phyloP scores from a whole-genome alignment of 2,888 invertebrate species.

The Heteromyza rotundicornis region DNA sequence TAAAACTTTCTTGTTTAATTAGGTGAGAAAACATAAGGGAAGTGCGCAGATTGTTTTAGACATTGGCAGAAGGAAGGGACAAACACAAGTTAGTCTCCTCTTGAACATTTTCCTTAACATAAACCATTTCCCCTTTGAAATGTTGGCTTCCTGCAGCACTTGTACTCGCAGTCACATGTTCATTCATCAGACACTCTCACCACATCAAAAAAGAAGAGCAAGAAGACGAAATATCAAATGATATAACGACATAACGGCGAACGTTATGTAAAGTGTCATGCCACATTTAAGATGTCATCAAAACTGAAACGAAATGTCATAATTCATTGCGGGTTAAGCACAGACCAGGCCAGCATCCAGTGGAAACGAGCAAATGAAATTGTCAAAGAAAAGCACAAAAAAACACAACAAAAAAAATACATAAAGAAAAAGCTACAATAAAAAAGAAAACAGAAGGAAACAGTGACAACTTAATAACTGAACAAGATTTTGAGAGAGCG shows the following conservation, averaged over 20 bases:
- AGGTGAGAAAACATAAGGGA: too few species aligned
- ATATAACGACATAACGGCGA: constrained; percentile 8
- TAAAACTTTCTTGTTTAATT: too few species aligned
- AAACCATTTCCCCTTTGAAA: too few species aligned
- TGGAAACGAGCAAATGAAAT: constrained; percentile 4
- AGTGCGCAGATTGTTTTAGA: too few species aligned
- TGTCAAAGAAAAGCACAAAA: constrained; percentile 3
- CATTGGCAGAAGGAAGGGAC: too few species aligned
- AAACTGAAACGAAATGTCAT: constrained; percentile 28
- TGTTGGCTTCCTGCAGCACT: too few species aligned
- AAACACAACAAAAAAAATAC: neutral
- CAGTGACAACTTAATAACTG: constrained; percentile 33
- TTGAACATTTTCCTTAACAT: too few species aligned
- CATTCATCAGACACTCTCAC: too few species aligned
- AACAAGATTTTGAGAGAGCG: constrained; percentile 21
- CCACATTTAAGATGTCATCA: constrained; percentile 27
- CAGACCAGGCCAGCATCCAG: too few species aligned
- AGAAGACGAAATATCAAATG: neutral
- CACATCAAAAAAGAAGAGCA: too few species aligned
- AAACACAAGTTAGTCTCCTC: too few species aligned
- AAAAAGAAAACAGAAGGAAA: neutral
- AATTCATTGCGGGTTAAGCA: constrained; percentile 22
- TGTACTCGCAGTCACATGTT: too few species aligned
- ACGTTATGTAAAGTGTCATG: constrained; percentile 21
- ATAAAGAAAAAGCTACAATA: constrained; percentile 11